A percentile compares a stretch with the other conserved stretches of the same genome.
Evolutionary conservation across 2,797 vertebrate genomes (phyloP).

Genomic region (Sarcophilus harrisii): DNA sequence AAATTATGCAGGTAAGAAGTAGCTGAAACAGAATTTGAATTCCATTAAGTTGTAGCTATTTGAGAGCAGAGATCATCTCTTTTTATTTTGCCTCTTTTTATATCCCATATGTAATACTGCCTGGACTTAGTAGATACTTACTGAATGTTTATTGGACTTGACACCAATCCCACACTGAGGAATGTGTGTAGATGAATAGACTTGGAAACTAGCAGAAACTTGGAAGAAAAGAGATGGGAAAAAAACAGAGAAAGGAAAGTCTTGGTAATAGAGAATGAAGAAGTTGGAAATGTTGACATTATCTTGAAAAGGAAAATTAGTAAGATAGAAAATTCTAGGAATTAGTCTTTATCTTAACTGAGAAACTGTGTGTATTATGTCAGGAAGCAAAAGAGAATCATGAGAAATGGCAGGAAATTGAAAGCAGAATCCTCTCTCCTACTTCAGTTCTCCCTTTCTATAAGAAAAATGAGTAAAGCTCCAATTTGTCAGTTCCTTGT

Average conservation of each 20-base stretch:
- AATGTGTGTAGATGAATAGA: neutral
- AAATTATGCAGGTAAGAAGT: neutral
- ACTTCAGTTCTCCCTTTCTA: neutral
- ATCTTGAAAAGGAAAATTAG: neutral
- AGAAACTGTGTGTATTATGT: neutral
- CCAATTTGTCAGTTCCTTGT: neutral
- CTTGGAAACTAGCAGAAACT: neutral
- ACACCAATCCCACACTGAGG: neutral
- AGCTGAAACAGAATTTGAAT: neutral
- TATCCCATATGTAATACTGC: neutral
- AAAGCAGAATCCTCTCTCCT: neutral
- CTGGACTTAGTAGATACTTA: neutral
- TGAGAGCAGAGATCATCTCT: neutral
- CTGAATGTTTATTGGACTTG: neutral
- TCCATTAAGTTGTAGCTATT: neutral
- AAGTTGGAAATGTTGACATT: neutral
- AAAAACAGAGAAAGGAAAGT: neutral
- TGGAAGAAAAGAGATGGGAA: neutral
- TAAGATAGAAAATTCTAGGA: neutral
- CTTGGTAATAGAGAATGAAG: neutral
- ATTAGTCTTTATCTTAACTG: neutral
- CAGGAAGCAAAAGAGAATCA: neutral
- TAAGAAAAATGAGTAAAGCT: neutral
- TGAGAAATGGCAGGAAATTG: neutral
- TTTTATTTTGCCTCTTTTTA: neutral